Conservation (phyloP, 2,888 invertebrate genomes). For the Merodon equestris region DNA sequence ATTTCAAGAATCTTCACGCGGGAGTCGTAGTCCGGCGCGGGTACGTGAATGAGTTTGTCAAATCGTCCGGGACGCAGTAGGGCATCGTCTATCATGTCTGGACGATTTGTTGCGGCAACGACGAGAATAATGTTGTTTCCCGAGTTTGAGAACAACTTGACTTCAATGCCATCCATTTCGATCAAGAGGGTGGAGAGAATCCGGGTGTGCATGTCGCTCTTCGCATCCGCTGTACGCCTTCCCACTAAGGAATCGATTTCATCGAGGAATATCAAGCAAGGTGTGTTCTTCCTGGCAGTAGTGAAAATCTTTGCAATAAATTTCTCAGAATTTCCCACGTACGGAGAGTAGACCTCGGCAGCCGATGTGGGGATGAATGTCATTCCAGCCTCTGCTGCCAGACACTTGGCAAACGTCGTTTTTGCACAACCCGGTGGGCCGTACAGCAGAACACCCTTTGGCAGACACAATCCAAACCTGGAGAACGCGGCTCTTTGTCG, state of each 20-base stretch:
- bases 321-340: conserved; percentile 83
- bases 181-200: conserved; percentile 82
- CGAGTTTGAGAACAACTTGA: conserved; percentile 31
- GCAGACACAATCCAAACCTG: conserved; percentile 81
- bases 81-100: conserved; percentile 83
- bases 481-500: conserved; percentile 80
- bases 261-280: conserved; percentile 83
- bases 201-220: conserved; percentile 80
- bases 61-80: conserved; percentile 83
- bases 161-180: conserved; percentile 84
- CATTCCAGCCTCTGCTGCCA: conserved; percentile 80
- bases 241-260: conserved; percentile 82
- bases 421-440: conserved; percentile 85
- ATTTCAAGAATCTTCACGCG: conserved; percentile 79
- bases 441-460: conserved; percentile 82
- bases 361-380: conserved; percentile 82
- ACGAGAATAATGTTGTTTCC: conserved; percentile 79
- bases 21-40: conserved; percentile 81
- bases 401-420: conserved; percentile 82
- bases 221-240: conserved; percentile 73
- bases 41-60: conserved; percentile 82
- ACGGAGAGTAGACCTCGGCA: conserved; percentile 84
- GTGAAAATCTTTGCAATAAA: conserved; percentile 81
- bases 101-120: conserved; percentile 84
- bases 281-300: conserved; percentile 81